phyloP scores from a whole-genome alignment of 2,113 vertebrate species.

The Peromyscus polionotus region DNA sequence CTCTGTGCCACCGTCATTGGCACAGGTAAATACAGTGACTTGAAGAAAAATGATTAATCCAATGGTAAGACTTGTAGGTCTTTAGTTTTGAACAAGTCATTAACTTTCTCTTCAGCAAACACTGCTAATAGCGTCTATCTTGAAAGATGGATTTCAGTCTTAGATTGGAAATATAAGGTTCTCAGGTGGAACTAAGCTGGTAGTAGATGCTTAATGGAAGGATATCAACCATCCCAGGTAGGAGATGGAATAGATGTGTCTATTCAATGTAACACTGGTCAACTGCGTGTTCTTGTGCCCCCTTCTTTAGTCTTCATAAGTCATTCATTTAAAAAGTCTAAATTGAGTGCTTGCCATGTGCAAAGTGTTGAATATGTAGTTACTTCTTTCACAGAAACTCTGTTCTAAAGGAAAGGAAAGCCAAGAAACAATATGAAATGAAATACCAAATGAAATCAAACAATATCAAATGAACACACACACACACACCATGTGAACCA shows the following conservation, averaged over 20 bases:
- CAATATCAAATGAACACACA: no score
- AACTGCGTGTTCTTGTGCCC: neutral
- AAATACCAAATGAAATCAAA: no score
- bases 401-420: neutral
- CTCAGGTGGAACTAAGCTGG: neutral
- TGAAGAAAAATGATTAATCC: neutral
- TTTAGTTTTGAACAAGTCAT: neutral
- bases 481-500: neutral
- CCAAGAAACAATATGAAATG: neutral
- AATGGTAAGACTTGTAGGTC: neutral
- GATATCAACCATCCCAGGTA: neutral
- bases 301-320: neutral
- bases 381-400: neutral
- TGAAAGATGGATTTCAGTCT: neutral
- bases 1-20: neutral
- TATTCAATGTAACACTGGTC: neutral
- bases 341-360: neutral
- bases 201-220: neutral
- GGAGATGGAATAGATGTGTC: neutral
- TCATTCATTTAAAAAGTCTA: neutral
- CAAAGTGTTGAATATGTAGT: neutral
- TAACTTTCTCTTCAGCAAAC: constrained; percentile 11
- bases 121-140: neutral
- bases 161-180: neutral
- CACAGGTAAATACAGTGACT: neutral